A percentile compares a stretch with the other conserved stretches of the same genome.
These are phyloP conservation scores for Doryteuthis pealeii DNA, from an alignment of 1,140 invertebrate species.

Conservation along the genomic window DNA sequence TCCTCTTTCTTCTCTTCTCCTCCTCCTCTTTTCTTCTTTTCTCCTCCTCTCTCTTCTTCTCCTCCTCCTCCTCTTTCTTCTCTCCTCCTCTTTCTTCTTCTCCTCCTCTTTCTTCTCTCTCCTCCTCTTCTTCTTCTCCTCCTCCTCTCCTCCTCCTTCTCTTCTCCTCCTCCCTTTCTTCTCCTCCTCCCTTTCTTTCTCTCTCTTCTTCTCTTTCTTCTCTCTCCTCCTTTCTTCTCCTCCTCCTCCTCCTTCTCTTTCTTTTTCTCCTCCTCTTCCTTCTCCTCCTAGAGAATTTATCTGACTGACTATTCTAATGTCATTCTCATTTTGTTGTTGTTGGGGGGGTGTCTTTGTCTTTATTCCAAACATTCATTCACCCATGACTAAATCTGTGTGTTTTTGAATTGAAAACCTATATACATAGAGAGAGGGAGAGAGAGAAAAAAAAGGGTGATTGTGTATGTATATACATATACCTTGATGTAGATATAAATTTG, in stretches of 20 bases:
- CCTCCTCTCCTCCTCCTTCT: too few species aligned
- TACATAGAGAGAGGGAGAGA: too few species aligned
- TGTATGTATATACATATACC: too few species aligned
- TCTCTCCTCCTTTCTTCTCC: not conserved
- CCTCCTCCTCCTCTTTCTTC: not conserved
- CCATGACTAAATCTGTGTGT: too few species aligned
- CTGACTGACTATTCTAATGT: too few species aligned
- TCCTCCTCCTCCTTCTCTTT: not conserved
- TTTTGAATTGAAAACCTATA: too few species aligned
- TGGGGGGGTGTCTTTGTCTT: too few species aligned
- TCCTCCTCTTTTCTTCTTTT: not conserved
- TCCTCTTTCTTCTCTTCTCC: not conserved
- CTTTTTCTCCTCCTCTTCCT: not conserved
- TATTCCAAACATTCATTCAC: too few species aligned
- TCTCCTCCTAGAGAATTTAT: too few species aligned
- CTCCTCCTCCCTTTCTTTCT: not conserved
- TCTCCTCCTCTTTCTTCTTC: not conserved
- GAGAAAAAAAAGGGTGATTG: too few species aligned
- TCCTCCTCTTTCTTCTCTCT: not conserved
- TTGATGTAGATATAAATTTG: too few species aligned
- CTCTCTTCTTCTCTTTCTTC: not conserved
- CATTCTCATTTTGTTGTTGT: too few species aligned
- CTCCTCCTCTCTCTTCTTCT: not conserved
- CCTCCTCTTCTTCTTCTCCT: not conserved
- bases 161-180: not conserved